Base-by-base conservation (phyloP, 2,797 vertebrate species). In the Catamblyrhynchus diadema region DNA sequence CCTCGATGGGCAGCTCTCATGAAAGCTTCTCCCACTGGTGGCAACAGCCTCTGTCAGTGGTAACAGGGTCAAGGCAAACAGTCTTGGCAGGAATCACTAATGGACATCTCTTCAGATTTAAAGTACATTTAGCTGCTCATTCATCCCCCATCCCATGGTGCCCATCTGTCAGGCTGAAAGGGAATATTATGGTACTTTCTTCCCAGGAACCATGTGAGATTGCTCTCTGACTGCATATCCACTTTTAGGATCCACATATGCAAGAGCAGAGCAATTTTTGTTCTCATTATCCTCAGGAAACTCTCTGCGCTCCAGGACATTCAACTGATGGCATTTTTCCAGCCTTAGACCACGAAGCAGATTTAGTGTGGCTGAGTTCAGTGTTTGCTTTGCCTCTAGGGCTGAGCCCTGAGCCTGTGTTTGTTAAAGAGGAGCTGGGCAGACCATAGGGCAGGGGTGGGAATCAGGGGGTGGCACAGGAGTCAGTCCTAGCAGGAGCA, bases 1-100 rank as follows among this genome's bases (percentile, higher is more conserved):
- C 12, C 1, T 8, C 8, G 2, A 19, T 1, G 2, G 5, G 22
- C 0, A 4, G 20, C 9, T 87, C 54, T 51, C 1, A 0, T 33
- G 48, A 41, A 61, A 77, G 35, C 45, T 69, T 32, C 54, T 86
- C 35, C 70, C 16, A 6, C 25, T 10, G 35, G 16, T 8, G 28
- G 60, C 61, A 69, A 10, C 35, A 72, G n/a, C 59, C 47, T 30
- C 59, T 1, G 2, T 6, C 60, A 53, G n/a, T 25, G 28, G 10
- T 23, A 32, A 19, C 47, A 24, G 53, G 10, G 23, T 39, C 25
- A 33, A 62, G 44, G 75, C 51, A 74, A 67, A 57, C 28, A 80
- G 6, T 48, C 69, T 44, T 39, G 51, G 33, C 17, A 48, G 80
- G 72, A 53, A 39, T 67, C 66, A 65, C 41, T 51, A 21, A 66